phyloP scores from a whole-genome alignment of 2,797 vertebrate species.

The Oreochromis mossambicus region DNA sequence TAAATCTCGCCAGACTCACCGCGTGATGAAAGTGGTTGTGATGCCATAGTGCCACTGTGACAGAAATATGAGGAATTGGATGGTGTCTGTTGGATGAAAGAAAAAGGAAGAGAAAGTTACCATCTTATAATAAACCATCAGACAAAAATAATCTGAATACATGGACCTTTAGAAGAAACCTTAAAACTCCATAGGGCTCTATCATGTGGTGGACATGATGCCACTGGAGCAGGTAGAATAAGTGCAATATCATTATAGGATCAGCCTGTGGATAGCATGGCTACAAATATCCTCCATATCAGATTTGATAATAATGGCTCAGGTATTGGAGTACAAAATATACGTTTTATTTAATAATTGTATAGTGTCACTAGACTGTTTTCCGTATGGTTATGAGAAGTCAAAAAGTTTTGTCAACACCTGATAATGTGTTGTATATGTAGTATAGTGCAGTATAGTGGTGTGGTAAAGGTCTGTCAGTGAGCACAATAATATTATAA shows the following conservation, averaged over 20 bases:
- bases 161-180: background rate
- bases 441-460: background rate
- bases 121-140: rapidly evolving
- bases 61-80: rapidly evolving
- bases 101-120: background rate
- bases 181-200: background rate
- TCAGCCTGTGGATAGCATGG: background rate
- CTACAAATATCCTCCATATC: background rate
- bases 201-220: rapidly evolving
- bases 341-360: background rate
- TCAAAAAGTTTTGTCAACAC: background rate
- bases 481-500: background rate
- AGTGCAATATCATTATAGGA: background rate
- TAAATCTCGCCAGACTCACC: background rate
- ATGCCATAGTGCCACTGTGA: background rate
- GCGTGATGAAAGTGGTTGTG: rapidly evolving
- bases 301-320: background rate
- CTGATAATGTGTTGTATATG: background rate
- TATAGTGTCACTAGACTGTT: rapidly evolving
- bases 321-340: background rate
- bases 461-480: background rate
- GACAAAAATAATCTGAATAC: background rate
- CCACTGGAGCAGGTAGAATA: rapidly evolving
- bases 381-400: background rate
- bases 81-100: background rate